Base-by-base conservation (phyloP, 2,888 invertebrate genomes). In the Chelonus formosanus region DNA sequence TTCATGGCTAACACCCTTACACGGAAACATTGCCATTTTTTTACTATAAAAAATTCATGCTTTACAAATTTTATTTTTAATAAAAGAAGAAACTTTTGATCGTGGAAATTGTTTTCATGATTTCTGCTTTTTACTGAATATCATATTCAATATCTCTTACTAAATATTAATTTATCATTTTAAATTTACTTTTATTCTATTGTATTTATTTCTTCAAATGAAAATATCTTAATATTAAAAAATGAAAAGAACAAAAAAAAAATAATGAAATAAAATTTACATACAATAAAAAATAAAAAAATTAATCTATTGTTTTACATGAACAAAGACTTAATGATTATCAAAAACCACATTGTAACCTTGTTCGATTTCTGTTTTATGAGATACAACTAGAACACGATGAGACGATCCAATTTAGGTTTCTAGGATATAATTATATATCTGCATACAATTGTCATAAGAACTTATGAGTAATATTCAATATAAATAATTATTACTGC, bases 1-100 rank as follows among this genome's bases (percentile, higher is more conserved):
- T 82, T 82, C 82, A 82, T 82, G 79, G 78, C 79, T 76, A 73
- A 77, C 74, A 73, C 75, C 58, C 78, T 75, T 47, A 57, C 63
- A 70, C 72, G 48, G 76, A 75, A 78, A 79, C 78, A 74, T 77
- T 80, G 78, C 77, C 76, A 68, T 67, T 68, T 58, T 63, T 74
- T 20, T 20, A 20, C 20, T 20, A 20, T 20, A 20, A 20, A 20
- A 71, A 73, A 48, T 20, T 4, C 48, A 48, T 20, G 6, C 69
- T 70, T 40, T 44, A 36, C 34, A 20, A 20, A 20, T 56, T 55
- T 20, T 55, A 5, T 58, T 5, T 4, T 58, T 5, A 20, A 20
- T 20, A 20, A 20, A 20, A 20, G 20, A 20, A 20, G 20, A 20
- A 43, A 32, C 31, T 31, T 32, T 7, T 32, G 7, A 35, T 44